phyloP scores from a whole-genome alignment of 2,797 vertebrate genomes.

The Manis javanica region DNA sequence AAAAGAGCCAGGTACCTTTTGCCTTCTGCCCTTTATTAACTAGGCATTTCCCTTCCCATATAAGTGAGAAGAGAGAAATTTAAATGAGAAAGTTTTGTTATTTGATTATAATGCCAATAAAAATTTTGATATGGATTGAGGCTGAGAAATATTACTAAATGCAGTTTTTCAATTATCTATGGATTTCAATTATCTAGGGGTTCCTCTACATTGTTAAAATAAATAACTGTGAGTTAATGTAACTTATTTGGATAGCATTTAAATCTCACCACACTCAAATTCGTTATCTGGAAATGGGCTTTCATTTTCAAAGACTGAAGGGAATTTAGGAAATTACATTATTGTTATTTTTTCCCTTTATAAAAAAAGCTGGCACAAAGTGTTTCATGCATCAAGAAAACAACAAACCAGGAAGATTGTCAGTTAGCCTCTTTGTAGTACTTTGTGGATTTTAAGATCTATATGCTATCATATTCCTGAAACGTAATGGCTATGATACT shows the following conservation, averaged over 20 bases:
- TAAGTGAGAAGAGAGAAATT: conserved; percentile 8
- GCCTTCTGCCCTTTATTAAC: background rate
- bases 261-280: conserved; percentile 63
- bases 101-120: conserved; percentile 47
- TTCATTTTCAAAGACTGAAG: conserved; percentile 67
- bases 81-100: conserved; percentile 51
- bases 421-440: background rate
- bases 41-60: background rate
- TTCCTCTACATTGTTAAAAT: conserved; percentile 45
- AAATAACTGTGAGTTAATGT: conserved; percentile 64
- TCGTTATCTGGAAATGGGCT: conserved; percentile 75
- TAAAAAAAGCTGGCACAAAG: conserved; percentile 59
- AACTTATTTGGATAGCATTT: conserved; percentile 61
- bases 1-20: background rate
- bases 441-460: conserved; percentile 4
- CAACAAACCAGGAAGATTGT: background rate
- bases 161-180: conserved; percentile 67
- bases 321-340: conserved; percentile 60
- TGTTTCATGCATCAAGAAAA: conserved; percentile 48
- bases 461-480: background rate
- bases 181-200: conserved; percentile 62
- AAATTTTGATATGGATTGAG: conserved; percentile 31
- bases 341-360: conserved; percentile 46
- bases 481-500: background rate
- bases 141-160: conserved; percentile 59